Base-by-base conservation (phyloP, 2,888 invertebrate genomes). In the Chrysolina haemoptera region DNA sequence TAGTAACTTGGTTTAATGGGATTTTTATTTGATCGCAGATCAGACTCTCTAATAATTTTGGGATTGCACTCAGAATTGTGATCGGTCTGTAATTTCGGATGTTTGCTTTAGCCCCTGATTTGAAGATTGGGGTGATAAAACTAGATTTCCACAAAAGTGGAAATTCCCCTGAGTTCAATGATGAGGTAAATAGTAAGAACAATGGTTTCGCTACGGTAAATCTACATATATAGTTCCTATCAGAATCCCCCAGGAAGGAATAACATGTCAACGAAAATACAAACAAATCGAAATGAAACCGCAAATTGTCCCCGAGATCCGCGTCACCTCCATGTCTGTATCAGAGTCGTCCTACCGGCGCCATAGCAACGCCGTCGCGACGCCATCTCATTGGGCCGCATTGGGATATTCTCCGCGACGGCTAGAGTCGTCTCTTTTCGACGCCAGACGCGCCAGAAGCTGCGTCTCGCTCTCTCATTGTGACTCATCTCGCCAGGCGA, bases 401-500 rank as follows among this genome's bases (percentile, higher is more conserved):
- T 18, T 68, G 68, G 76, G 67, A 79, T 76, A 76, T 77, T 76
- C 81, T 82, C 81, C 78, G 82, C 82, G 81, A 82, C 16, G 82
- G 79, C 80, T 80, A 78, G 80, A 76, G 79, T 78, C 79, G 78
- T 82, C 83, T 78, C 80, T 79, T 74, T 80, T 76, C 76, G 77
- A 74, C 88, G 87, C 75, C 75, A 86, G 87, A 89, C 89, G 88
- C 89, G 89, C 86, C 89, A 67, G 74, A 71, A 73, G 71, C 75
- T 75, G 75, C 77, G 71, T 75, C 73, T 73, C 75, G 75, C 71
- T 68, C 78, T 75, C 76, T 79, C 50, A 79, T 83, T 82, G 84
- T 83, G 85, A 85, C 84, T 84, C 85, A 85, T 85, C 86, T 85
- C 85, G 66, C 27, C 66, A 50, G 66, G 66, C 35, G 35, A 48